phyloP scores from a whole-genome alignment of 53 echinoderm and acorn worm genomes.

The Holothuria scabra region DNA sequence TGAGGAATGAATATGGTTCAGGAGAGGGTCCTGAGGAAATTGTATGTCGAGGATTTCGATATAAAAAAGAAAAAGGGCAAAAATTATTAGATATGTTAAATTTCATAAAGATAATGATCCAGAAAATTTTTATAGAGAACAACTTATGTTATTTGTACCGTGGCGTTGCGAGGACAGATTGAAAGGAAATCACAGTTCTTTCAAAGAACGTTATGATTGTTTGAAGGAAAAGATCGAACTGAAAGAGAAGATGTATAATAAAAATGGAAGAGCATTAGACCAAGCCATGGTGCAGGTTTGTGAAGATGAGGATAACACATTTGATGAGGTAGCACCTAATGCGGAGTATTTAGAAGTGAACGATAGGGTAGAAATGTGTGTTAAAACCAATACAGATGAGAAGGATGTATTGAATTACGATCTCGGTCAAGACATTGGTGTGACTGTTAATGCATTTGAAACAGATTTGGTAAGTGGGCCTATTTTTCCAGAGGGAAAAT shows the following conservation, averaged over 20 bases:
- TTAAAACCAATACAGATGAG: no score
- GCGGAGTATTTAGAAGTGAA: no score
- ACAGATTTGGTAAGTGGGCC: no score
- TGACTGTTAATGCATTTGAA: no score
- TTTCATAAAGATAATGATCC: not conserved
- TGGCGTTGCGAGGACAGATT: not conserved
- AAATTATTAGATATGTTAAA: conserved; percentile 47
- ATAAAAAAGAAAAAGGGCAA: not conserved
- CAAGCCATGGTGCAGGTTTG: no score
- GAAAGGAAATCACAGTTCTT: not conserved
- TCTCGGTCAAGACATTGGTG: no score
- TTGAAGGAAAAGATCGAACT: not conserved
- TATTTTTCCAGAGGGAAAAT: not conserved
- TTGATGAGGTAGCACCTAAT: no score
- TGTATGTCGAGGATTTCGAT: not conserved
- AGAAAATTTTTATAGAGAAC: not conserved
- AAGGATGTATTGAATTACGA: no score
- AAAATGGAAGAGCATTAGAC: conserved; percentile 22
- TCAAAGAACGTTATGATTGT: not conserved
- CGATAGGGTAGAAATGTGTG: no score
- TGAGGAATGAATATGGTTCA: no score
- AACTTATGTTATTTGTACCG: not conserved
- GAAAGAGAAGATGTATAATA: not conserved
- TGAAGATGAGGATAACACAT: no score
- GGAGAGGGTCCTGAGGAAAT: no score